Conservation (phyloP, 2,797 vertebrate genomes). For the Apodemus agrarius region DNA sequence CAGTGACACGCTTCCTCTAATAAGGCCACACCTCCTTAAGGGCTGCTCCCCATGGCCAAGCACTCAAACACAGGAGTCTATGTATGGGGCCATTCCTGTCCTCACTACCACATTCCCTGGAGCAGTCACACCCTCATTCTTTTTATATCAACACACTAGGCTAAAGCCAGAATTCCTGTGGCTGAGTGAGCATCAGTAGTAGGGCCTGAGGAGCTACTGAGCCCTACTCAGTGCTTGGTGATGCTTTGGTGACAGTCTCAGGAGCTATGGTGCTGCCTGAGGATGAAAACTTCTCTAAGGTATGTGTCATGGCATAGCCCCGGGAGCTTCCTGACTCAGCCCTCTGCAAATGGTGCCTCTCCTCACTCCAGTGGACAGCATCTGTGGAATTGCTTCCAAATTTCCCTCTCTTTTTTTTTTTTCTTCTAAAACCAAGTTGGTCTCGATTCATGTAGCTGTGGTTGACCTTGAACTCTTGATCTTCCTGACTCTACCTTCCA, state of each 20-base stretch:
- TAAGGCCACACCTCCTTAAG: background rate
- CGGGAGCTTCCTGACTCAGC: background rate
- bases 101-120: background rate
- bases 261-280: background rate
- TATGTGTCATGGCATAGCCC: no score
- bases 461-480: background rate
- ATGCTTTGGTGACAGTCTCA: background rate
- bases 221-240: background rate
- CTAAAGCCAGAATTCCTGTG: background rate
- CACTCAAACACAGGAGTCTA: background rate
- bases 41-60: background rate
- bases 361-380: no score
- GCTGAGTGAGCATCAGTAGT: background rate
- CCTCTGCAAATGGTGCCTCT: background rate
- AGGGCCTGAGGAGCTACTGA: background rate
- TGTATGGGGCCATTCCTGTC: background rate
- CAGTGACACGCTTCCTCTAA: background rate
- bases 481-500: background rate
- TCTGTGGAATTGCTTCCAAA: background rate
- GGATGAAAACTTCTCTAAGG: background rate
- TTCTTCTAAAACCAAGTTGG: background rate
- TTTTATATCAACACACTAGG: background rate
- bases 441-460: background rate
- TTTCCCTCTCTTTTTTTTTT: no score
- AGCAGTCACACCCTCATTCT: background rate